These are phyloP conservation scores for Halyomorpha halys DNA, from an alignment of 1,140 invertebrate genomes.

Conservation along the genomic window DNA sequence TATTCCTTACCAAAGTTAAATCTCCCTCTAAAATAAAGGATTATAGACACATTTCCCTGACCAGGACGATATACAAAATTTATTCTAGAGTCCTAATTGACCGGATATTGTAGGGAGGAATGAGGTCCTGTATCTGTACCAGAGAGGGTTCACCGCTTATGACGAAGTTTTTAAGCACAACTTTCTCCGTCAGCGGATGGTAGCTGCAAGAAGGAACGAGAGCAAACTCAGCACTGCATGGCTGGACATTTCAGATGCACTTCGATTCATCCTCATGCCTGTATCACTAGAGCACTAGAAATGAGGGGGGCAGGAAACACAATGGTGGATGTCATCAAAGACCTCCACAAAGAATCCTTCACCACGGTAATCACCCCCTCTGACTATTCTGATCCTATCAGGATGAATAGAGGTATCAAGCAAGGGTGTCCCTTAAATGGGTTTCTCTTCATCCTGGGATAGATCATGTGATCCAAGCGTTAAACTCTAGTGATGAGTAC, in stretches of 20 bases:
- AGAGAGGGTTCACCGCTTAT: conserved; percentile 26
- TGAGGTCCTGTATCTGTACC: not conserved
- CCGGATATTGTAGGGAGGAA: not conserved
- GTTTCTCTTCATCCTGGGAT: not conserved
- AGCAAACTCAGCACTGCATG: too few species aligned
- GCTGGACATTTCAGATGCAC: too few species aligned
- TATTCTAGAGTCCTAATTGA: conserved; percentile 28
- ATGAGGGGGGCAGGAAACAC: conserved; percentile 33
- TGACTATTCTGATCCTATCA: too few species aligned
- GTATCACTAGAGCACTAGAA: conserved; percentile 33
- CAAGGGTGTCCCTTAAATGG: too few species aligned
- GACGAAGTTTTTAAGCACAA: conserved; percentile 16
- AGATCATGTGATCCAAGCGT: not conserved
- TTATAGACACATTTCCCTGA: conserved; percentile 35
- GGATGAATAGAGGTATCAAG: too few species aligned
- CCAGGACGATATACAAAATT: too few species aligned
- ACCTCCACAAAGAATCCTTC: too few species aligned
- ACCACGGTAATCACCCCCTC: too few species aligned
- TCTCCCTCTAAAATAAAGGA: conserved; percentile 31
- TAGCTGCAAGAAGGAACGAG: not conserved
- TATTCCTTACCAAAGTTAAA: conserved; percentile 35
- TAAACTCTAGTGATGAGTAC: not conserved
- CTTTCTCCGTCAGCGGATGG: not conserved
- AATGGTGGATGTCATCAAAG: too few species aligned
- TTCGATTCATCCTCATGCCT: conserved; percentile 30